Base-by-base conservation (phyloP, 2,113 vertebrate species). In the Taxidea taxus region DNA sequence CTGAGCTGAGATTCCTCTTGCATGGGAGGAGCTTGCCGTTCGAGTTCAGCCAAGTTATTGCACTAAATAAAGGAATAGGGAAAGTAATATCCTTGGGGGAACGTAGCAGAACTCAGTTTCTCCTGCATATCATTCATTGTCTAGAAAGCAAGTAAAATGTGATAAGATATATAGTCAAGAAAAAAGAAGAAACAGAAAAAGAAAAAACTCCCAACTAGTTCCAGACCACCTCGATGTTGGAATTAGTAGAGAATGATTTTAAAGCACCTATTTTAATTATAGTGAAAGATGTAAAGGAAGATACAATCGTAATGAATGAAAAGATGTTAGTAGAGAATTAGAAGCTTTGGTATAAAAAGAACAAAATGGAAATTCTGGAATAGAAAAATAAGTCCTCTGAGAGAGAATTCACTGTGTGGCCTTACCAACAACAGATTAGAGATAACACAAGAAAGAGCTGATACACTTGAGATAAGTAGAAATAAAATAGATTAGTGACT, bases 141-240 rank as follows among this genome's bases (percentile, higher is more conserved):
- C 51, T 89, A 51, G 78, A 39, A 89, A 85, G 44, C 25, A 93
- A 93, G 90, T 29, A 90, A 64, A 90, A 77, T 90, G 66, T 75
- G 47, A 68, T 29, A 16, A 44, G 42, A 15, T 21, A 31, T 95
- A 16, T 74, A 31, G 15, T 74, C 81, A 92, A 56, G 34, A 86
- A 90, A 70, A 80, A 42, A 64, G 29, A 60, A 70, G 37, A 77
- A 94, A 51, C 6, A 39, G 15, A 27, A 70, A n/a, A 72, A 7
- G 16, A 27, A n/a, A n/a, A 34, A 15, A 66, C 29, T 34, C 2
- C 16, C 16, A n/a, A 20, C 6, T 6, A 68, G 58, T 81, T 64
- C 21, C 29, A 68, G 23, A 81, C 47, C 47, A 87, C 54, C 39
- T 16, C 62, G 77, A 51, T 81, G 4, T 34, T 86, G 15, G 44